Evolutionary conservation across 2,888 invertebrate genomes (phyloP), one percentile per base, ranked within the genome.

Genomic region (Dendrolimus houi): DNA sequence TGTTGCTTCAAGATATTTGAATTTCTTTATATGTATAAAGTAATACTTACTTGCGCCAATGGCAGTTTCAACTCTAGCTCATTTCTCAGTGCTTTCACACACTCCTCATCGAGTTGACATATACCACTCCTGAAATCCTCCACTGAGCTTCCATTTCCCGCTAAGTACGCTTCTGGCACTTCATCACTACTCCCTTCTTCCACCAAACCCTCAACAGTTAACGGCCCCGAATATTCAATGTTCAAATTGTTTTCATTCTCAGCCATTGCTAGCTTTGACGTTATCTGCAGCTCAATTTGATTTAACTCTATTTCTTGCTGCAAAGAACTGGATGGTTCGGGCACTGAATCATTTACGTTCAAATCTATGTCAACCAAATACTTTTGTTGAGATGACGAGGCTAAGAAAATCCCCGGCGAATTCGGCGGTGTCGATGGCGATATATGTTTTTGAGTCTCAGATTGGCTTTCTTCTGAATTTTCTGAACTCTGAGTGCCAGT

Each of bases 41-140:
- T 6, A 29, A 29, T 29, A 68, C 74, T 77, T 67, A 93, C 93
- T 83, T 94, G 94, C 55, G 94, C 94, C 59, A 93, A 89, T 9
- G 95, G 95, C 63, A 95, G 83, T 77, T 95, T 95, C 67, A 94
- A 91, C 65, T 93, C 89, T 54, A 95, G 77, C 75, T 95, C 95
- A 68, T 94, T 94, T 60, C 95, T 84, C 60, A 95, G 90, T 1
- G 95, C 95, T 52, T 93, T 91, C 68, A 95, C 94, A 65, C 94
- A 93, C 70, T 94, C 95, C 69, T 94, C 94, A 69, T 95, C 94
- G 60, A 94, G 82, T 14, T 91, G 9, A 12, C 47, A 91, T 59
- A 93, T 92, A 1, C 92, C 90, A 17, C 93, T 92, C 62, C 93
- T 92, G 54, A 87, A 74, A 62, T 91, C 88, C 52, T 92, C 92